Evolutionary conservation across 2,888 invertebrate genomes (phyloP).

Genomic region (Lasius platythorax): DNA sequence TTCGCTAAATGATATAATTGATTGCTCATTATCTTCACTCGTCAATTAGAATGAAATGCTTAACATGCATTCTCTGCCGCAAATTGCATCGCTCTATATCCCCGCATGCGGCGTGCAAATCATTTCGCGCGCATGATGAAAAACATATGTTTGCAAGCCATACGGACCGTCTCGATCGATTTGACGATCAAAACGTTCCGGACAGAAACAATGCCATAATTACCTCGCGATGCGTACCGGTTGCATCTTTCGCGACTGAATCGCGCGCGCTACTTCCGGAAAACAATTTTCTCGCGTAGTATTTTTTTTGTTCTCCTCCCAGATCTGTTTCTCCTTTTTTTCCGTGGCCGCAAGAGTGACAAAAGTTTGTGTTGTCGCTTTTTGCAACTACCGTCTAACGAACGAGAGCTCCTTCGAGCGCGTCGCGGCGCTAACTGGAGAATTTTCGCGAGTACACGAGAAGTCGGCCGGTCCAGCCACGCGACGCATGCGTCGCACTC

Average conservation of each 20-base stretch:
- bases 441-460: constrained; percentile 63
- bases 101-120: constrained; percentile 1
- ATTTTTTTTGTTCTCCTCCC: neutral
- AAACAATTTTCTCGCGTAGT: constrained; percentile 6
- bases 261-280: constrained; percentile 38
- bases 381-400: constrained; percentile 25
- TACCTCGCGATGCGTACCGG: constrained; percentile 39
- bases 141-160: constrained; percentile 10
- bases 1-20: constrained; percentile 22
- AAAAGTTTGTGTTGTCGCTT: constrained; percentile 6
- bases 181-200: constrained; percentile 5
- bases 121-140: constrained; percentile 8
- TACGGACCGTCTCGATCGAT: constrained; percentile 7
- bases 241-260: constrained; percentile 27
- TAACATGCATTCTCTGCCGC: neutral
- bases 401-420: constrained; percentile 71
- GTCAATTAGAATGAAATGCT: constrained; percentile 2
- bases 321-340: neutral
- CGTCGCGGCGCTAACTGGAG: constrained; percentile 80
- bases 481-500: constrained; percentile 67
- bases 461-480: constrained; percentile 48
- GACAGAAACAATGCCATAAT: constrained; percentile 40
- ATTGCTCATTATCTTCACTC: constrained; percentile 12
- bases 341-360: neutral
- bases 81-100: constrained; percentile 7